These are phyloP conservation scores for Nemopilema nomurai DNA, from an alignment of 30 jellyfish, hydroid and myxozoan genomes.

Conservation along the genomic window DNA sequence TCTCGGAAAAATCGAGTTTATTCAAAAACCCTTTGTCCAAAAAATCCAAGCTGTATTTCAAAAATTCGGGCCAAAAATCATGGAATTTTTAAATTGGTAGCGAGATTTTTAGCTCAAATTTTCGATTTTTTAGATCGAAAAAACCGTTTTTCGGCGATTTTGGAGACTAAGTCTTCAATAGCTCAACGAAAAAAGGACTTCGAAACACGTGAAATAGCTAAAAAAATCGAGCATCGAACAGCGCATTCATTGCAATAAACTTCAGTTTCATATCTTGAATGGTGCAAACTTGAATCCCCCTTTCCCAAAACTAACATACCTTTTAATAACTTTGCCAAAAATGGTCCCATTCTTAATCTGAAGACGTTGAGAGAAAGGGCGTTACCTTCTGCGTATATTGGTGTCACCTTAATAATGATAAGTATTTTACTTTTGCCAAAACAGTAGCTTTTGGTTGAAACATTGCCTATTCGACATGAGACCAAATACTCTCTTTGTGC, in stretches of 20 bases:
- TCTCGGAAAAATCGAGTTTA: no score
- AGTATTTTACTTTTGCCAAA: background rate
- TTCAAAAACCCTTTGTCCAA: no score
- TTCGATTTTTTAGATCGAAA: background rate
- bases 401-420: background rate
- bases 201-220: background rate
- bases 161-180: background rate
- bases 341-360: background rate
- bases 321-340: background rate
- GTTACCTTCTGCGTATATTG: background rate
- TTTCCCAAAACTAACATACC: background rate
- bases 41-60: no score
- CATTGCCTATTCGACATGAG: background rate
- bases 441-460: background rate
- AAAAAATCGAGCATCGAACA: background rate
- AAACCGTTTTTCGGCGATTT: background rate
- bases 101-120: background rate
- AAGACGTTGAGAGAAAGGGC: background rate
- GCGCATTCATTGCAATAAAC: background rate
- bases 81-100: background rate
- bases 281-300: background rate
- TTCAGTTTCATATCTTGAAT: background rate
- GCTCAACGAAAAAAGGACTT: background rate
- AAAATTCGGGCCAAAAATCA: background rate
- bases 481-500: background rate